Base-by-base conservation (phyloP, 2,888 invertebrate species). In the Drosophila mayaguana region DNA sequence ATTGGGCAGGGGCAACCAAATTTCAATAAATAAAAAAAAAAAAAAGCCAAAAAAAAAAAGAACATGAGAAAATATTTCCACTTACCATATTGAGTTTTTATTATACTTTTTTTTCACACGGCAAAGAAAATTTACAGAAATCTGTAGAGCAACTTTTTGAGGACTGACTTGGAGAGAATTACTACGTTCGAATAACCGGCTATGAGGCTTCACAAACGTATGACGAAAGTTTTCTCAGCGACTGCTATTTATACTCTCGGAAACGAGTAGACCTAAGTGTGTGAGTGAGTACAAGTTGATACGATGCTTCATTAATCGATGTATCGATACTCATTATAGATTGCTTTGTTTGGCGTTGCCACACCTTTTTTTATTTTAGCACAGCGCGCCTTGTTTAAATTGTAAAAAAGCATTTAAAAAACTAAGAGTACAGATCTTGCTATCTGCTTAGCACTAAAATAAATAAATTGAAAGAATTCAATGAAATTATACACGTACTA, bases 151-250 rank as follows among this genome's bases (percentile, higher is more conserved):
- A 72, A 72, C 56, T 77, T 63, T 72, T 68, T 61, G 20, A 71
- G 61, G 72, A 68, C 65, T 73, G 59, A 77, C 74, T 84, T 69
- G 69, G 63, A 71, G 67, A 78, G 76, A 72, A 68, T 59, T 75
- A 28, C 28, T 81, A 94, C 84, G 94, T 94, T 94, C 94, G 93
- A 94, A 94, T 56, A 93, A 94, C 95, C 95, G 94, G 95, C 94
- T 93, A 95, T 94, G 95, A 94, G 94, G 95, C 94, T 95, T 94
- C 94, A 95, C 94, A 94, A 95, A 95, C 95, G 94, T 94, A 94
- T 94, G 93, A 93, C 94, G 93, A 93, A 90, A 93, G 93, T 92
- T 91, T 89, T 92, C 91, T 92, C 92, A 93, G 90, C 83, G 91
- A 88, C 92, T 90, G 84, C 91, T 93, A 94, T 95, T 93, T 95